Evolutionary conservation across 2,797 vertebrate genomes (phyloP).

Genomic region (Siniperca undulata): DNA sequence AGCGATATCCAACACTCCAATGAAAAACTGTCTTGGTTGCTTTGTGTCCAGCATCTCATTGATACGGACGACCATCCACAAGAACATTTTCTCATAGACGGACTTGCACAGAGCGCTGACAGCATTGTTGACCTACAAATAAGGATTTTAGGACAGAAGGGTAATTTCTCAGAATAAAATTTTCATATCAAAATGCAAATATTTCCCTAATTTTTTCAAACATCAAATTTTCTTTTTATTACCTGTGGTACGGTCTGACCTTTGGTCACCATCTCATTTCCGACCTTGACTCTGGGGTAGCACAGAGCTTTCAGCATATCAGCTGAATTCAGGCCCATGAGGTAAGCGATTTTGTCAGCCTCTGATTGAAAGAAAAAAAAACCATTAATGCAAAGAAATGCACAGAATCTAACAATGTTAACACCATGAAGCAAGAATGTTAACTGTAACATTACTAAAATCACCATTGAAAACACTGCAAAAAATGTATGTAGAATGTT

Average conservation of each 20-base stretch:
- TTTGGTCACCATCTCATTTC: constrained; percentile 88
- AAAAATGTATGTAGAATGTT: neutral
- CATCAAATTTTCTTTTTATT: neutral
- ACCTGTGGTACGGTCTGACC: constrained; percentile 90
- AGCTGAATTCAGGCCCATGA: constrained; percentile 89
- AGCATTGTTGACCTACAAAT: constrained; percentile 86
- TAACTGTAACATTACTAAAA: neutral
- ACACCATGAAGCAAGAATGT: neutral
- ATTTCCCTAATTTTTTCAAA: neutral
- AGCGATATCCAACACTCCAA: constrained; percentile 91
- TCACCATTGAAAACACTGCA: neutral
- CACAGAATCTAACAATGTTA: neutral
- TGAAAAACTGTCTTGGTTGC: constrained; percentile 87
- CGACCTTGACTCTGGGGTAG: constrained; percentile 89
- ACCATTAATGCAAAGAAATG: neutral
- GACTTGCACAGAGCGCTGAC: constrained; percentile 89
- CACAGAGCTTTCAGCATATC: constrained; percentile 89
- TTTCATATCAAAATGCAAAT: neutral
- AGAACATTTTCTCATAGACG: constrained; percentile 91
- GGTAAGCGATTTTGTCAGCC: constrained; percentile 89
- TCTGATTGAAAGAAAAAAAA: constrained; percentile 63
- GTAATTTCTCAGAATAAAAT: neutral
- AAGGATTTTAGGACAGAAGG: neutral
- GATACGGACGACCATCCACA: constrained; percentile 91
- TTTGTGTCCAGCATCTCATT: constrained; percentile 90